Evolutionary conservation across 2,113 vertebrate genomes (phyloP).

Genomic region (Sigmodon hispidus): DNA sequence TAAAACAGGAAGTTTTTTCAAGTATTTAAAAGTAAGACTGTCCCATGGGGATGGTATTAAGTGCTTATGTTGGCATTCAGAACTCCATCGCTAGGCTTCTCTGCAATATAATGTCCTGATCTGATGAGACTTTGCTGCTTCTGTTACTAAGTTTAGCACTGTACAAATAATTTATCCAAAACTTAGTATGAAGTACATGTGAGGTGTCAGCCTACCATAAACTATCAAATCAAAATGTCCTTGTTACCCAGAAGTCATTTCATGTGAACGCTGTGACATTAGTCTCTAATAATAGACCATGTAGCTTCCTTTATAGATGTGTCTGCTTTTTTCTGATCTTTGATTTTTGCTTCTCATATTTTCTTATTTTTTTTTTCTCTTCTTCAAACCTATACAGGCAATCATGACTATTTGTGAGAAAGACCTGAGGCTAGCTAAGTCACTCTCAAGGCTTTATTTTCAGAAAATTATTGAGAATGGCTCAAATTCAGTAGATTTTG

Average conservation of each 20-base stretch:
- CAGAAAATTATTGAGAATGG: not conserved
- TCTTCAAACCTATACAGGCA: constrained; percentile 55
- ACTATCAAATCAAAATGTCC: not conserved
- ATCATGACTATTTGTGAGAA: constrained; percentile 60
- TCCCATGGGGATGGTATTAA: not conserved
- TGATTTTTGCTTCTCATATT: constrained; percentile 71
- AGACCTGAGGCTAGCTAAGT: not conserved
- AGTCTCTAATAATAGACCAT: constrained; percentile 61
- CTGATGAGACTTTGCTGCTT: not conserved
- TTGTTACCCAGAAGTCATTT: not conserved
- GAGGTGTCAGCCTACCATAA: not conserved
- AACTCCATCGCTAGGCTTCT: no score
- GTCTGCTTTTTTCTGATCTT: not conserved
- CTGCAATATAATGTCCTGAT: not conserved
- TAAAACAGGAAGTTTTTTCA: not conserved
- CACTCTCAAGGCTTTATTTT: not conserved
- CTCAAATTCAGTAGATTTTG: not conserved
- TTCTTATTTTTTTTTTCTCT: not conserved
- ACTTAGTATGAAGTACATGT: not conserved
- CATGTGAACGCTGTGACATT: constrained; percentile 44
- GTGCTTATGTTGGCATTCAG: not conserved
- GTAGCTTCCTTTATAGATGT: not conserved
- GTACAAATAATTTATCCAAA: not conserved
- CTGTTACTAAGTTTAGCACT: not conserved
- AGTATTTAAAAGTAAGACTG: not conserved